Evolutionary conservation across 2,113 vertebrate genomes (phyloP), one percentile per base, ranked within the genome.

Genomic region (Paratilapia polleni): DNA sequence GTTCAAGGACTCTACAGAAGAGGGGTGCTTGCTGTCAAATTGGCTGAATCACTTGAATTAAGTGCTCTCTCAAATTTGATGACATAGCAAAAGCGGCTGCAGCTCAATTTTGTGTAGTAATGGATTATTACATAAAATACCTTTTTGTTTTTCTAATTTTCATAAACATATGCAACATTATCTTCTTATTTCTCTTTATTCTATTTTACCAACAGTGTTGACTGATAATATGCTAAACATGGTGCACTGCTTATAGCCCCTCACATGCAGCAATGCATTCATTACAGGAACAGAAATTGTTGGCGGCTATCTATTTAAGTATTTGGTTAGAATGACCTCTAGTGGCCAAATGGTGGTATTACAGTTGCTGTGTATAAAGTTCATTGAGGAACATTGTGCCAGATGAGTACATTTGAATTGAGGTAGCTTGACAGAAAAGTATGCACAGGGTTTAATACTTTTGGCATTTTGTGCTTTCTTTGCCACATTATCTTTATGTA

Each of bases 321-420:
- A 19, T 87, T 88, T 78, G 87, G 5, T 56, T 64, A 84, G 80
- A 47, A 0, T 74, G 90, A 57, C 86, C 52, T 92, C 94, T 92
- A 87, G 88, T 92, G 94, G 92, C 1, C 17, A 2, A 26, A 24
- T 31, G 0, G 0, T 41, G 13, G 17, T 28, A 84, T 85, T 78
- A 61, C 92, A 85, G 7, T 36, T 52, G 2, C 2, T 58, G 19
- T 11, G 19, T 31, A 11, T 5, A 52, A 28, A n/a, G 47, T 31
- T 31, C 15, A 41, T n/a, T 75, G 22, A 73, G 66, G 20, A 47
- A 19, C 14, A 24, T 28, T 52, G 10, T 64, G 24, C 19, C 62
- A 54, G 9, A 41, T 77, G 15, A 17, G 14, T 20, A 57, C 8
- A 68, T 86, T 75, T 77, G 6, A 59, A 54, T 60, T 59, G 52